Conservation (phyloP, 2,888 invertebrate genomes). For the Macrophya alboannulata region DNA sequence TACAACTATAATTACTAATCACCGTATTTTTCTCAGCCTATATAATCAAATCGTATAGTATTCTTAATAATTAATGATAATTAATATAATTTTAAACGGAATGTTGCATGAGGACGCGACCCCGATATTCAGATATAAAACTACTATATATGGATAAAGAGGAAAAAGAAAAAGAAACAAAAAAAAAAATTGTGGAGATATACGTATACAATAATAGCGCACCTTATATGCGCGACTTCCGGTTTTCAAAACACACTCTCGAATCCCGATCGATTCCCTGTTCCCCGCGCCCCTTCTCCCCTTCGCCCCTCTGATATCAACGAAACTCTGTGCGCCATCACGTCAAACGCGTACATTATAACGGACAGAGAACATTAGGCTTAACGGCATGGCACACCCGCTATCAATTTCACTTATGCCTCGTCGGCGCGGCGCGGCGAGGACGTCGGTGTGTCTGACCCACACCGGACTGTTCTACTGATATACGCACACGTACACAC, state of each 20-base stretch:
- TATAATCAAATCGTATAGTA: no score
- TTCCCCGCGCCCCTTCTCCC: not conserved
- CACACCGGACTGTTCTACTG: constrained; percentile 10
- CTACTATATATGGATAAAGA: no score
- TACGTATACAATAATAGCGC: not conserved
- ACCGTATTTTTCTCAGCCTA: no score
- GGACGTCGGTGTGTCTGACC: constrained; percentile 14
- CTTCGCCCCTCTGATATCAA: not conserved
- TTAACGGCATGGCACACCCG: constrained; percentile 50
- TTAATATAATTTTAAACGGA: no score
- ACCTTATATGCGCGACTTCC: not conserved
- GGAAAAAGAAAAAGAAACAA: no score
- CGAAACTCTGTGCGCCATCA: not conserved
- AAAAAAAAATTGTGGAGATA: no score
- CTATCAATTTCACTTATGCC: constrained; percentile 52
- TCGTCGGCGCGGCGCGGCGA: constrained; percentile 3
- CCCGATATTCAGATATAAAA: no score
- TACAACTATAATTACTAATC: no score
- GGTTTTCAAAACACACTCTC: not conserved
- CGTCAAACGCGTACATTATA: constrained; percentile 23
- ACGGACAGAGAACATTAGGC: constrained; percentile 47
- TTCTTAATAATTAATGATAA: no score
- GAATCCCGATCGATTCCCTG: no score
- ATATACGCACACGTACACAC: not conserved
- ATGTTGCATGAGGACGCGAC: no score